These are phyloP conservation scores for Spodoptera exigua DNA, from an alignment of 2,888 invertebrate genomes.

Conservation along the genomic window DNA sequence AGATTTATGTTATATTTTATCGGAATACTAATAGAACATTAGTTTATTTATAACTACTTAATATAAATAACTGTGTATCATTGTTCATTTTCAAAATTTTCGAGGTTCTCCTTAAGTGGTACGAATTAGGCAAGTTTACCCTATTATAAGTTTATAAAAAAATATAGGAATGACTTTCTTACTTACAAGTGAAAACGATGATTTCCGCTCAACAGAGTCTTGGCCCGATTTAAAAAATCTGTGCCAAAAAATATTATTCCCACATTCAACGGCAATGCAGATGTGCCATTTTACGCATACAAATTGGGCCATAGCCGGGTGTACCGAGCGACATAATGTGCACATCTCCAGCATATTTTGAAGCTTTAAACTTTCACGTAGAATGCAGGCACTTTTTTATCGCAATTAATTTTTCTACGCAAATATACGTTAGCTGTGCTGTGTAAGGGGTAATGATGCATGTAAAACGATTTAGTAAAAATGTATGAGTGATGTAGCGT, in stretches of 20 bases:
- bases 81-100: no score
- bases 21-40: no score
- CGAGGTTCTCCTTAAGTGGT: no score
- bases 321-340: slow-evolving; percentile 35
- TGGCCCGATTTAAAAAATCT: slow-evolving; percentile 71
- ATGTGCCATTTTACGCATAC: slow-evolving; percentile 80
- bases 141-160: not conserved
- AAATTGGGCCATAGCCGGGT: slow-evolving; percentile 70
- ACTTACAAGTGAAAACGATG: slow-evolving; percentile 17
- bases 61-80: no score
- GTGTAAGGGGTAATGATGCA: slow-evolving; percentile 42
- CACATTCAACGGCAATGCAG: slow-evolving; percentile 82
- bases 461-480: slow-evolving; percentile 36
- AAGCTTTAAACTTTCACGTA: slow-evolving; percentile 43
- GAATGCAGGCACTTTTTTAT: slow-evolving; percentile 26
- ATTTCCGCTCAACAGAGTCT: slow-evolving; percentile 54
- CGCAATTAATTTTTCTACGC: slow-evolving; percentile 24
- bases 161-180: slow-evolving; percentile 1
- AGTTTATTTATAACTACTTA: no score
- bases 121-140: no score
- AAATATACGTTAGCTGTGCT: slow-evolving; percentile 22
- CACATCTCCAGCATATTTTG: slow-evolving; percentile 29
- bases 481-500: slow-evolving; percentile 38
- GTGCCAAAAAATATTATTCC: slow-evolving; percentile 79
- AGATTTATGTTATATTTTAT: no score